Evolutionary conservation across 1,140 invertebrate genomes (phyloP), one percentile per base, ranked within the genome.

Genomic region (Rhopalosiphum padi): DNA sequence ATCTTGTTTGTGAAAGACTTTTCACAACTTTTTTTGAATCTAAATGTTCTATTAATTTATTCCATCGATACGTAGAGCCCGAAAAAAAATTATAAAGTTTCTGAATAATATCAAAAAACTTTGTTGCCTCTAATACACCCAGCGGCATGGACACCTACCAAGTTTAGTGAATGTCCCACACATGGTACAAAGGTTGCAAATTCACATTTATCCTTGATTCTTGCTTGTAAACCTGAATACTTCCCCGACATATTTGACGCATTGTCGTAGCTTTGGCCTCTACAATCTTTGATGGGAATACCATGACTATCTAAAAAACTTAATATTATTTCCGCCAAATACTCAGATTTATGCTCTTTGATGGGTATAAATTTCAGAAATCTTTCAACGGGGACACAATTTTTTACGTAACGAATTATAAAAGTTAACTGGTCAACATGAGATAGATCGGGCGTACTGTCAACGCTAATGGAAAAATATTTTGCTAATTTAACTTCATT

Each of bases 181-280:
- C 91, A 93, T 30, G 91, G 91, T 82, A 93, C 77, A 68, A 82
- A 93, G 22, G 37, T 53, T 9, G 91, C 91, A 48, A 93, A 93
- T 30, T 43, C 37, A 83, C n/a, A 43, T 77, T 46, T 55, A 43
- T 68, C 77, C 23, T 43, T 41, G 22, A 93, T 83, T 43, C 23
- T 41, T 25, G 91, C 91, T 48, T 83, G 55, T 41, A 83, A 21
- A 37, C 91, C 91, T 48, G 55, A 83, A 83, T 83, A 93, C 51
- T 82, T 77, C 68, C 91, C 91, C 30, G 7, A 43, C 92, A 94
- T 93, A 77, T 35, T 92, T 43, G 89, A 90, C 15, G 94, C 94
- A 93, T 94, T 94, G 86, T 95, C 94, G 37, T 95, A 95, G 22
- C 94, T 94, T 94, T 95, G 94, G n/a, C 94, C 94, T 55, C 94